Evolutionary conservation across 1,140 invertebrate genomes (phyloP).

Genomic region (Cylas formicarius): DNA sequence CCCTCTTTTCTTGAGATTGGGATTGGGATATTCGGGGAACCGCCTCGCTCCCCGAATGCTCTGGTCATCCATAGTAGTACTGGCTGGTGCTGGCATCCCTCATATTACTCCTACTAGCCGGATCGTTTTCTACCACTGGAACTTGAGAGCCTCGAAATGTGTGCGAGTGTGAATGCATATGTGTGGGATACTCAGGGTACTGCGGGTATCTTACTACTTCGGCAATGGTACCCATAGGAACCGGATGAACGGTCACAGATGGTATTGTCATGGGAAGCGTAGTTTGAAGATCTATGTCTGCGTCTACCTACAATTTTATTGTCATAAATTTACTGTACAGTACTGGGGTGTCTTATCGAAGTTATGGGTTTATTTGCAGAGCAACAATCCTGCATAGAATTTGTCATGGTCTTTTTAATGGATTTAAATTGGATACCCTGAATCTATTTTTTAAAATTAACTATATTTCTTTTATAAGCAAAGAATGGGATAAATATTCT

Average conservation of each 20-base stretch:
- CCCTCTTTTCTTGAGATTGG: conserved; percentile 14
- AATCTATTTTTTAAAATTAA: too few relatives aligned
- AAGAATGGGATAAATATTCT: too few relatives aligned
- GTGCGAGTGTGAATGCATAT: conserved; percentile 29
- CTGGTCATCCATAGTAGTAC: conserved; percentile 40
- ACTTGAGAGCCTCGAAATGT: conserved; percentile 25
- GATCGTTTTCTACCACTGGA: conserved; percentile 17
- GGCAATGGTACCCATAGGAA: conserved; percentile 33
- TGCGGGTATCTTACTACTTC: conserved; percentile 35
- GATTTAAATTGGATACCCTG: too few relatives aligned
- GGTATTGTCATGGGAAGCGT: conserved; percentile 45
- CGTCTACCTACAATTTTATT: conserved; percentile 52
- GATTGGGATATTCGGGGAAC: conserved; percentile 25
- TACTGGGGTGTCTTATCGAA: too few relatives aligned
- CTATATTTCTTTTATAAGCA: too few relatives aligned
- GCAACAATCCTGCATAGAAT: too few relatives aligned
- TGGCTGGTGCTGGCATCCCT: conserved; percentile 26
- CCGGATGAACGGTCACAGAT: conserved; percentile 28
- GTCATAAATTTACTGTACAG: too few relatives aligned
- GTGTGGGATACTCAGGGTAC: conserved; percentile 16
- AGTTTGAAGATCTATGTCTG: conserved; percentile 61
- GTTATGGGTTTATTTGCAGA: too few relatives aligned
- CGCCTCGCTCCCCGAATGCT: conserved; percentile 31
- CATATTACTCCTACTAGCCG: conserved; percentile 26
- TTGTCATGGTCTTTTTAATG: too few relatives aligned